These are phyloP conservation scores for Aptenodytes forsteri DNA, from an alignment of 2,113 vertebrate genomes.

Conservation along the genomic window DNA sequence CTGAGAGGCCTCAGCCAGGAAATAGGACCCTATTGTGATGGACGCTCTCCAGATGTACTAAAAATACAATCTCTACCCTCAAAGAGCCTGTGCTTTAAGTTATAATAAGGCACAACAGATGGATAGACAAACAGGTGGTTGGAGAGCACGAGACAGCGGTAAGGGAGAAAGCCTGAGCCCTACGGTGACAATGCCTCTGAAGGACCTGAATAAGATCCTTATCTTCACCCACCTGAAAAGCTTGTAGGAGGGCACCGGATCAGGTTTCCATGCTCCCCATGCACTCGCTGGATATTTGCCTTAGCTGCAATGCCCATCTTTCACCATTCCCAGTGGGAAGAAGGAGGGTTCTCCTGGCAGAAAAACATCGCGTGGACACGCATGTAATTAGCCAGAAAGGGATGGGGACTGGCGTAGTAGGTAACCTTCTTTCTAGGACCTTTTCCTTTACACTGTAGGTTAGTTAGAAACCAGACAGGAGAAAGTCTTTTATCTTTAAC, in stretches of 20 bases:
- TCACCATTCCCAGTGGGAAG: neutral
- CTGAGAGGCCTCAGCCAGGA: neutral
- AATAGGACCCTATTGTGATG: neutral
- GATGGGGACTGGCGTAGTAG: rapidly evolving
- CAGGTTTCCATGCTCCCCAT: neutral
- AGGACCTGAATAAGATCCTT: neutral
- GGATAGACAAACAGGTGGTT: neutral
- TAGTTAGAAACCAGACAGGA: neutral
- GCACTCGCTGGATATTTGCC: rapidly evolving
- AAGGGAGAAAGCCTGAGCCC: neutral
- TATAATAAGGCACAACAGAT: neutral
- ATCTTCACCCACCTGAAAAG: neutral
- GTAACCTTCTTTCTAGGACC: neutral
- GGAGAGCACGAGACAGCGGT: neutral
- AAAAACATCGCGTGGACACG: rapidly evolving
- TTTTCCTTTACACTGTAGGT: rapidly evolving
- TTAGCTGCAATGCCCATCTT: neutral
- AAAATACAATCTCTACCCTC: neutral
- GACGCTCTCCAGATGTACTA: neutral
- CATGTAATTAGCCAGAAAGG: rapidly evolving
- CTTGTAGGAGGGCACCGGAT: neutral
- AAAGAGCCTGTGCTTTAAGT: rapidly evolving
- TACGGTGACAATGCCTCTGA: neutral
- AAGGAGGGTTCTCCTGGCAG: neutral
- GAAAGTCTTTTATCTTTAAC: rapidly evolving